Base-by-base conservation (phyloP, 2,113 vertebrate genomes). In the Austrofundulus limnaeus region DNA sequence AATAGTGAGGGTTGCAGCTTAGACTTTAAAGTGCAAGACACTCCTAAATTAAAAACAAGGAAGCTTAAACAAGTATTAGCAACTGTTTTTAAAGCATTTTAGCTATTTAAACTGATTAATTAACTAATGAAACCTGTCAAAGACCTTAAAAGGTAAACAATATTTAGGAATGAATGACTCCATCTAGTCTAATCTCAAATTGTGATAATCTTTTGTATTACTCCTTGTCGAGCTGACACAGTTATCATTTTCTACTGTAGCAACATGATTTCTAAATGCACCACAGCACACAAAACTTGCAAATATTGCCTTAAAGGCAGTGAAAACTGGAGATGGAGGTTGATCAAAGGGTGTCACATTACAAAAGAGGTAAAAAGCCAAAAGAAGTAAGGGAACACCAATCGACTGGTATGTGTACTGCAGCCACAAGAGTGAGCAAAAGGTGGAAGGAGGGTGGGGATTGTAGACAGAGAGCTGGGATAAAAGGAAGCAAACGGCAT, bases 401-500 rank as follows among this genome's bases (percentile, higher is more conserved):
- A 20, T 20, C 19, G 43, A 59, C 46, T 49, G 37, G 24, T 11
- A 53, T 48, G 70, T 61, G 60, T 60, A 69, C 43, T 64, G 66
- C 38, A 70, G 28, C 72, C 64, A 58, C 70, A 83, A 63, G 38
- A 39, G 43, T 50, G 57, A 78, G 68, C 31, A 20, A 73, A 65
- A 72, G 75, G 75, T 63, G 63, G 46, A 55, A 19, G 63, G 57
- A 28, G 41, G 58, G 28, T 7, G 54, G 49, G 49, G 66, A 14
- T 19, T 56, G 43, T 46, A 76, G 60, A 69, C 1, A 16, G 16
- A 59, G 20, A 59, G 78, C 12, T 12, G 8, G 78, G 70, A 50
- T 60, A 61, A 82, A 78, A 61, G 75, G 24, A 51, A 66, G 67
- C 67, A 75, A 81, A 84, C 67, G 79, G 62, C 78, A 54, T 13